Conservation (phyloP, 2,888 invertebrate species). For the Drosophila austrosaltans region DNA sequence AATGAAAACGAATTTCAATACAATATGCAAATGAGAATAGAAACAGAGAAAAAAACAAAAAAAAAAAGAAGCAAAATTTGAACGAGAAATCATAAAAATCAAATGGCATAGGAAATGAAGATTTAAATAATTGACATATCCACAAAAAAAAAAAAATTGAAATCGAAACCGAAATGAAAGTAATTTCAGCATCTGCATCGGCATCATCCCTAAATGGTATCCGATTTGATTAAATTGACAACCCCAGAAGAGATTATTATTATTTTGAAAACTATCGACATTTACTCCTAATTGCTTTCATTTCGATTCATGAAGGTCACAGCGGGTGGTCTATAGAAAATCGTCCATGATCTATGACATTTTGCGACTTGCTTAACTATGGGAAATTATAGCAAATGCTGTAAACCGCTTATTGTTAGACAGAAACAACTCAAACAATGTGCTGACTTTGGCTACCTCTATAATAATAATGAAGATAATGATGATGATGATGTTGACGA, state of each 20-base stretch:
- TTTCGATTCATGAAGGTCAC: conserved; percentile 12
- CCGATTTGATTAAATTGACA: conserved; percentile 22
- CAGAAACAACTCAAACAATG: conserved; percentile 20
- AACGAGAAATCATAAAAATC: conserved; percentile 68
- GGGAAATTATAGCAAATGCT: conserved; percentile 34
- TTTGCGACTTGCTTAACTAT: conserved; percentile 6
- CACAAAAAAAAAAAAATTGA: background rate
- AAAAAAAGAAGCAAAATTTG: conserved; percentile 39
- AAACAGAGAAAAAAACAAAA: conserved; percentile 42
- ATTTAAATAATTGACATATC: background rate
- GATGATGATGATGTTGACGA: conserved; percentile 36
- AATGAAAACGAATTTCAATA: conserved; percentile 64
- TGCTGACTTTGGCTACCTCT: conserved; percentile 5
- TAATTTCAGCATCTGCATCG: conserved; percentile 5
- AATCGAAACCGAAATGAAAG: conserved; percentile 15
- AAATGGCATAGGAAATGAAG: conserved; percentile 51
- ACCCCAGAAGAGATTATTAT: conserved; percentile 13
- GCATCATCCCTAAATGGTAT: conserved; percentile 4
- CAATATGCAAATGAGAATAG: conserved; percentile 73
- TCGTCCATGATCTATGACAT: conserved; percentile 44
- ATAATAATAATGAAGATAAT: conserved; percentile 1
- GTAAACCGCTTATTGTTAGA: conserved; percentile 48
- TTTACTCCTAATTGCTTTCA: conserved; percentile 62
- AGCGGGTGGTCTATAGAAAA: conserved; percentile 43
- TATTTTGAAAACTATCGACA: conserved; percentile 10